phyloP scores from a whole-genome alignment of 2,888 invertebrate species.

The Gryllus longicercus region DNA sequence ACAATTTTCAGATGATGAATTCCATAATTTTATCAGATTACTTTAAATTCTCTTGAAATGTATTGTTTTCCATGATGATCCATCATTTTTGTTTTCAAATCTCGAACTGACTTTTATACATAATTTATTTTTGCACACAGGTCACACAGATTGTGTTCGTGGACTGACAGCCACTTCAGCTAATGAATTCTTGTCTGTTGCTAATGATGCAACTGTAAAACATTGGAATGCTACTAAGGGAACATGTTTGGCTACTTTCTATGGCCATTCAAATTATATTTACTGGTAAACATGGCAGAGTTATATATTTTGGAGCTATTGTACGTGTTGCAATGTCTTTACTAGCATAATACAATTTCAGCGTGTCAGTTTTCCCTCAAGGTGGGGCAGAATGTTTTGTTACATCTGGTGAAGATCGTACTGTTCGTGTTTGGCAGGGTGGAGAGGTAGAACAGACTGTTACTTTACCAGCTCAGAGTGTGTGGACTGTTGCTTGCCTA shows the following conservation, averaged over 20 bases:
- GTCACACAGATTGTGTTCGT: constrained; percentile 91
- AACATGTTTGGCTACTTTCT: constrained; percentile 69
- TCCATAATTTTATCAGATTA: no score
- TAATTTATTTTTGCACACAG: constrained; percentile 48
- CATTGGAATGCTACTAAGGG: constrained; percentile 77
- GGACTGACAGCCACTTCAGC: constrained; percentile 66
- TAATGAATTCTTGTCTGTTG: constrained; percentile 80
- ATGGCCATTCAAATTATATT: constrained; percentile 85
- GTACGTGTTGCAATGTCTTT: background rate
- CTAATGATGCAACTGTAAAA: constrained; percentile 86
- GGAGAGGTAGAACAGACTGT: constrained; percentile 64
- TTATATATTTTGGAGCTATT: background rate
- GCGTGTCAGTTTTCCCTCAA: constrained; percentile 56
- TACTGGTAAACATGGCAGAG: constrained; percentile 57
- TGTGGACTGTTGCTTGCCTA: constrained; percentile 81
- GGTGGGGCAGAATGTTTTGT: constrained; percentile 63
- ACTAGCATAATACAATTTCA: constrained; percentile 37
- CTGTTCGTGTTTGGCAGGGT: constrained; percentile 74
- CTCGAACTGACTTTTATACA: constrained; percentile 22
- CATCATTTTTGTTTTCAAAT: constrained; percentile 18
- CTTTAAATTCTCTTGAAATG: no score
- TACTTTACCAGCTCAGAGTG: constrained; percentile 76
- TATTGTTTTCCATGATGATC: no score
- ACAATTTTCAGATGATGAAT: no score
- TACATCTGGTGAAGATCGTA: constrained; percentile 85